Evolutionary conservation across 2,888 invertebrate species (phyloP).

Genomic region (Mesoligia furuncula): DNA sequence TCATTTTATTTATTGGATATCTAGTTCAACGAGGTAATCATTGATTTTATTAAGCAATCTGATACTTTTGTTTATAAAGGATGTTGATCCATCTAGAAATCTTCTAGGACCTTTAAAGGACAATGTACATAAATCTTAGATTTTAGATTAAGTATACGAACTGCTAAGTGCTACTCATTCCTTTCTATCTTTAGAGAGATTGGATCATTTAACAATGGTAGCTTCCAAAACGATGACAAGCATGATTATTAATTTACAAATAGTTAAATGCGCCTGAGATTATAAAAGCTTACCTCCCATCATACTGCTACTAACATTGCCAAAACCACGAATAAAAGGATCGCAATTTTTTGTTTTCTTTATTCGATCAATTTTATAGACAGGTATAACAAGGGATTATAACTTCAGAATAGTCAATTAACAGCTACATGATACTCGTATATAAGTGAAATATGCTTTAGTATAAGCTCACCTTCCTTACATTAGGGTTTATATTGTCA

Average conservation of each 20-base stretch:
- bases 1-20: not conserved
- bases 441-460: not conserved
- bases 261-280: not conserved
- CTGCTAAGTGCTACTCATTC: not conserved
- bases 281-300: not conserved
- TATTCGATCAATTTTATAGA: not conserved
- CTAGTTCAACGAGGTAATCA: not conserved
- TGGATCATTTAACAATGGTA: not conserved
- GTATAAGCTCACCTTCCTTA: conserved; percentile 26
- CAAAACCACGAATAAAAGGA: not conserved
- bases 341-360: not conserved
- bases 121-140: not conserved
- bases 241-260: conserved; percentile 1
- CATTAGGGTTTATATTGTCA: conserved; percentile 27
- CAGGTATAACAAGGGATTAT: not conserved
- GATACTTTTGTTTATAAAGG: not conserved
- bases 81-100: not conserved
- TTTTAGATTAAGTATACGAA: not conserved
- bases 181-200: not conserved
- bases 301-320: not conserved
- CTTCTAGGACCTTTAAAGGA: not conserved
- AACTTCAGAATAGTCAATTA: not conserved
- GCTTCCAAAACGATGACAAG: not conserved
- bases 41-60: not conserved
- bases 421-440: not conserved